Conservation (phyloP, 1,140 invertebrate species). For the Eupristina koningsbergeri region DNA sequence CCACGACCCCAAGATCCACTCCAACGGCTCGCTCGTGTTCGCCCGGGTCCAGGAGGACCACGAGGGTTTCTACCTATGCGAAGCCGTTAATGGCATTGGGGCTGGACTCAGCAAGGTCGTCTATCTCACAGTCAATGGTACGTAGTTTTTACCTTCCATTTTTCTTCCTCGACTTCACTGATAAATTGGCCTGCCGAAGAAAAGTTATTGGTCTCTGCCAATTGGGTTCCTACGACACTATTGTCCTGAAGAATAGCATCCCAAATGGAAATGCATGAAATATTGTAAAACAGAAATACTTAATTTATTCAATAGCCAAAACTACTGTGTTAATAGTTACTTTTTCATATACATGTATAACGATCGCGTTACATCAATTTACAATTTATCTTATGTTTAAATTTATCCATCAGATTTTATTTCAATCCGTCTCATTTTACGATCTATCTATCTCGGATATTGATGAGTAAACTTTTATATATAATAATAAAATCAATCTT, state of each 20-base stretch:
- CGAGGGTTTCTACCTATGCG: constrained; percentile 93
- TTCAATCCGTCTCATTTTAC: too few species aligned
- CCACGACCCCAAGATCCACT: constrained; percentile 78
- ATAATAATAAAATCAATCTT: too few species aligned
- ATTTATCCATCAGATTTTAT: too few species aligned
- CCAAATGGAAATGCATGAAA: too few species aligned
- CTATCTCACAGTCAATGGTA: constrained; percentile 89
- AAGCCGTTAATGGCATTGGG: constrained; percentile 92
- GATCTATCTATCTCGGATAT: too few species aligned
- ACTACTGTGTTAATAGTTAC: not conserved
- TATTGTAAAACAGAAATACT: not conserved
- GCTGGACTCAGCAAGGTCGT: constrained; percentile 90
- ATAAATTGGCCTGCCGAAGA: not conserved
- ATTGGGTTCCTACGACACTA: too few species aligned
- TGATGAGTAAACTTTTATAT: too few species aligned
- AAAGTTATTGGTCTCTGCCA: not conserved
- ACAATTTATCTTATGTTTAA: too few species aligned
- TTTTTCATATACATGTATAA: not conserved
- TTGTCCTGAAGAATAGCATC: too few species aligned
- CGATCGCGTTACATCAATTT: too few species aligned
- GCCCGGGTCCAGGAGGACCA: constrained; percentile 86
- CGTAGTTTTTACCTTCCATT: not conserved
- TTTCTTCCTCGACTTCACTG: not conserved
- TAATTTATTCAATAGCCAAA: not conserved
- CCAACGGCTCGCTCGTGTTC: constrained; percentile 87